Percentiles rank a stretch among this genome's conserved stretches.
Conservation (phyloP, 2,113 vertebrate species). For the Corythoichthys haematopterus region DNA sequence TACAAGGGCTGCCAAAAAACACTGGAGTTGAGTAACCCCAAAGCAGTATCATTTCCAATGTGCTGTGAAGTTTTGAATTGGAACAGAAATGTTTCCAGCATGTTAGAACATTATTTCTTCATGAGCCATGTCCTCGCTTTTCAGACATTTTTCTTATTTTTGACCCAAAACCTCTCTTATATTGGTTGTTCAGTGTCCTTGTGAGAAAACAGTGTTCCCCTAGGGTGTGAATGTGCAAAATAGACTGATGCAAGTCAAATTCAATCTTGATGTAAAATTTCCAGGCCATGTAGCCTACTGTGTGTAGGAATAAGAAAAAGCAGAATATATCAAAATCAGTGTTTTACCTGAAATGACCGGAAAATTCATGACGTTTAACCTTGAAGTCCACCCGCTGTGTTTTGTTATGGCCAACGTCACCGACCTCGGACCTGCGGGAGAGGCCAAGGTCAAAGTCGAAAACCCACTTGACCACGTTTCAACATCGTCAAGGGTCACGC, state of each 20-base stretch:
- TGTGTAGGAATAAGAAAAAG: no score
- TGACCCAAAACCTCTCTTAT: background rate
- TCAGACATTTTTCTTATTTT: background rate
- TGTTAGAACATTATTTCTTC: conserved; percentile 11
- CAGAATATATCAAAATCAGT: background rate
- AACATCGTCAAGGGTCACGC: conserved; percentile 17
- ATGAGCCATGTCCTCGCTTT: conserved; percentile 14
- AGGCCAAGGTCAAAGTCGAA: conserved; percentile 40
- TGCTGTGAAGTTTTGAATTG: no score
- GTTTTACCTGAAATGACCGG: conserved; percentile 9
- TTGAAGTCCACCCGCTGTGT: conserved; percentile 24
- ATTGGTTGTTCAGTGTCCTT: conserved; percentile 12
- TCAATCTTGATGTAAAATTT: background rate
- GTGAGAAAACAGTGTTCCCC: conserved; percentile 20
- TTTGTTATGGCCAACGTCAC: conserved; percentile 20
- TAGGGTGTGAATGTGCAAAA: conserved; percentile 12
- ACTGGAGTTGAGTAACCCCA: no score
- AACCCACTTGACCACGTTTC: conserved; percentile 20
- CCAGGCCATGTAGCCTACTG: background rate
- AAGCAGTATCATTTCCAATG: no score
- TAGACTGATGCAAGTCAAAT: background rate
- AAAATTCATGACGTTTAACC: no score
- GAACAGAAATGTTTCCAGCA: conserved; percentile 22
- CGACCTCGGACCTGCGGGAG: conserved; percentile 46
- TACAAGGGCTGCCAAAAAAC: no score